Base-by-base conservation (phyloP, 1,140 invertebrate genomes). In the Brachionus paranguensis region DNA sequence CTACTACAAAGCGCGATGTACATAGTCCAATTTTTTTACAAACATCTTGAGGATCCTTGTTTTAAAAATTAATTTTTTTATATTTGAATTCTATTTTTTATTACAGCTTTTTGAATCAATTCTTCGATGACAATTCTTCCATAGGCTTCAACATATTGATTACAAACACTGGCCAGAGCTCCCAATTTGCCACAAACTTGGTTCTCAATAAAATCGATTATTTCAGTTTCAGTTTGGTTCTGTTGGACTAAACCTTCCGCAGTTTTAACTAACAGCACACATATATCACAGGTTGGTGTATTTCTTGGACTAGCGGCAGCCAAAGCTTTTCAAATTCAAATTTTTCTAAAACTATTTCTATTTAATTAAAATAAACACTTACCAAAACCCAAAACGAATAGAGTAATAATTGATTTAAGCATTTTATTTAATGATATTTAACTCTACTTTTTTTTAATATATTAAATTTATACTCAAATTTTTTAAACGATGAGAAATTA, bases 171-270 rank as follows among this genome's bases (percentile, higher is more conserved):
- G 8, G 33, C 37, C 53, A 81, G 37, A 27, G 53, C 7, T n/a
- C 78, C 78, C 43, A 81, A 81, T 81, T 81, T 81, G n/a, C 53
- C 14, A 17, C 78, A 81, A 7, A 81, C 27, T 64, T 81, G 37
- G 7, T 68, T n/a, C 37, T 81, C 78, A 11, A 81, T 24, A 41
- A 81, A 68, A 17, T 60, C 6, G 2, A 64, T 64, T 14, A 81
- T 47, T 64, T 81, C n/a, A n/a, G 76, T 50, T 41, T 79, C 50
- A 6, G 76, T 79, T 55, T 79, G 53, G 17, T 79, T 53, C 27
- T 79, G 76, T 41, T 79, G 50, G 1, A 79, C 55, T 6, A 79
- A 11, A 5, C 33, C 27, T 20, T 79, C 50, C 2, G 76, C 76
- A 17, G 24, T 27, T 55, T 33, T 79, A 5, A 79, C 55, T 8